Evolutionary conservation across 2,888 invertebrate genomes (phyloP), one percentile per base, ranked within the genome.

Genomic region (Scrobipalpa atriplicella): DNA sequence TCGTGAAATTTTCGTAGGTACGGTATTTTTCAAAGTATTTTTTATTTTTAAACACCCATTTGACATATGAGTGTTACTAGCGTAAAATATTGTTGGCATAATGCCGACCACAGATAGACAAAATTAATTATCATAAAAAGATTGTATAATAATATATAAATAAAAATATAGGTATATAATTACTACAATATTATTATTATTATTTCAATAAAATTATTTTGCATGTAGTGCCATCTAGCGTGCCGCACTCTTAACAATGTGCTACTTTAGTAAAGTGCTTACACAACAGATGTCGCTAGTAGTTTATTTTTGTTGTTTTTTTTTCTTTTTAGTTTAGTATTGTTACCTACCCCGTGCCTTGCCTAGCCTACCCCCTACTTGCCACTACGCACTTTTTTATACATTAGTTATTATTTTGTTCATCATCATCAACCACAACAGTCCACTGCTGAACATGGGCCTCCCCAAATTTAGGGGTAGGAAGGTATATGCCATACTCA

Each of bases 1-100:
- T 90, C 90, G 90, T 86, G 84, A 87, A 88, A 83, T 84, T 89
- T 82, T 89, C 90, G 85, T 90, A 92, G 92, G 92, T 91, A 92
- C 91, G 29, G 29, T 29, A 29, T 29, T 29, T 29, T 29, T 5
- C 29, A n/a, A n/a, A n/a, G n/a, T n/a, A n/a, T n/a, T n/a, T n/a
- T n/a, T n/a, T n/a, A n/a, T n/a, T n/a, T n/a, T n/a, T n/a, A n/a
- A 77, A 68, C 70, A 74, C 74, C 71, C 67, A 66, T 73, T 75
- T 82, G 82, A 81, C 82, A 76, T 77, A 74, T 72, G 61, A 43
- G 67, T 70, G 65, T 71, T 77, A 72, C 68, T 60, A 39, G 73
- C 43, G 21, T 19, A 62, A 62, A 62, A 62, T 13, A 62, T n/a
- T 38, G 18, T 36, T 29, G n/a, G 58, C 18, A 38, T 39, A 41